Evolutionary conservation across 2,797 vertebrate genomes (phyloP), one percentile per base, ranked within the genome.

Genomic region (Eulemur rubriventer): DNA sequence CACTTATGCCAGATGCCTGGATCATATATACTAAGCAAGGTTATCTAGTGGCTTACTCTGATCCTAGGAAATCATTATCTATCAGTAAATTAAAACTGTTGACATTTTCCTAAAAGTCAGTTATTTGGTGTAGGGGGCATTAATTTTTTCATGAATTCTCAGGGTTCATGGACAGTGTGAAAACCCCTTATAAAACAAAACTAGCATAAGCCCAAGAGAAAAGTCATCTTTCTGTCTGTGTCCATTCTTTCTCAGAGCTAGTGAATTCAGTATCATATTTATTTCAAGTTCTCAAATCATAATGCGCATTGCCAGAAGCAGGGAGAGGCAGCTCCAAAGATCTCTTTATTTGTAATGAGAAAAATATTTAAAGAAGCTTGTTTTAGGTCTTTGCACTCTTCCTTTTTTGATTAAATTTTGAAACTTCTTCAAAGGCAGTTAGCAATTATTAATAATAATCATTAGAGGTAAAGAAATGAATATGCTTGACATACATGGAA

Each of bases 331-430:
- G 16, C 41, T 57, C 7, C 35, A 48, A 75, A 80, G 26, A 90
- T 61, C n/a, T 80, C 70, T 86, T 78, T 67, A 75, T 57, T 92
- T 81, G 10, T 92, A 52, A 88, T 78, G 82, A 48, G 50, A 50
- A 59, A 83, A 89, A 83, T n/a, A 89, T 88, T 48, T 70, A 63
- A 12, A 80, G 57, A 33, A 20, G 8, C 59, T 73, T 76, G 17
- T 75, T 82, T 88, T 57, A 80, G 52, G 28, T 73, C 41, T 65
- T 52, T 65, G 17, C 13, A 14, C 18, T 48, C 20, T 75, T 91
- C 6, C 18, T 33, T 79, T 92, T 91, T 78, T 82, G 12, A 84
- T 95, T 89, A 95, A 67, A 85, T 78, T 65, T 65, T 57, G n/a
- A 95, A 82, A 24, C 59, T 63, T 95, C 50, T 84, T 75, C 67